Base-by-base conservation (phyloP, 2,113 vertebrate species). In the Trochalopteron elliotii region DNA sequence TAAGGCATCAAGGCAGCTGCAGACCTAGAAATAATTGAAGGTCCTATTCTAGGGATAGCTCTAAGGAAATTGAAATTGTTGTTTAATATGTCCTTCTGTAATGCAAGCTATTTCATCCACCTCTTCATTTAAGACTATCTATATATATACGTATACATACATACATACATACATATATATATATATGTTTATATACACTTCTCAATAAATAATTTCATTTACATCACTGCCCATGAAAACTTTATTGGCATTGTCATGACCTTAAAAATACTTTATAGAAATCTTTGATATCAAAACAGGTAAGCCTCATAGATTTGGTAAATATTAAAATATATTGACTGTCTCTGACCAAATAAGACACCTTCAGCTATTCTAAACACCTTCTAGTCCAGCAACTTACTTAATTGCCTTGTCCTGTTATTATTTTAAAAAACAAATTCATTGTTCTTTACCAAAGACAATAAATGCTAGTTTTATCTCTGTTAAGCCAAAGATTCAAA, bases 141-240 rank as follows among this genome's bases (percentile, higher is more conserved):
- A 5, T 24, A 61, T 30, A 20, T 15, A 20, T 15, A 28, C 4
- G 24, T 9, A 19, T 5, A 24, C 5, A 14, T 7, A 31, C 2
- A 22, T 1, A 49, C 10, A 22, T 33, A 3, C 16, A 37, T 25
- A 42, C 40, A 42, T 11, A 19, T 17, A 23, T 6, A 25, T 1
- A 44, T 11, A n/a, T 18, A 28, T 16, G 9, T 9, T n/a, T 11
- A 21, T 2, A 33, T 5, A 45, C 5, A 12, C 2, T 2, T 57
- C 19, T 53, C 35, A 53, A 40, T 19, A 79, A 89, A 42, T 35
- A 1, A 35, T 37, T 75, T 76, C 4, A 39, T 57, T 79, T 71
- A 53, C 12, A 18, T 30, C 10, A 17, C 33, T 90, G 49, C 12
- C 12, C 15, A 45, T 45, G 11, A 63, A 80, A 76, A 18, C 4